Evolutionary conservation across 2,113 vertebrate species (phyloP).

Genomic region (Equus przewalskii): DNA sequence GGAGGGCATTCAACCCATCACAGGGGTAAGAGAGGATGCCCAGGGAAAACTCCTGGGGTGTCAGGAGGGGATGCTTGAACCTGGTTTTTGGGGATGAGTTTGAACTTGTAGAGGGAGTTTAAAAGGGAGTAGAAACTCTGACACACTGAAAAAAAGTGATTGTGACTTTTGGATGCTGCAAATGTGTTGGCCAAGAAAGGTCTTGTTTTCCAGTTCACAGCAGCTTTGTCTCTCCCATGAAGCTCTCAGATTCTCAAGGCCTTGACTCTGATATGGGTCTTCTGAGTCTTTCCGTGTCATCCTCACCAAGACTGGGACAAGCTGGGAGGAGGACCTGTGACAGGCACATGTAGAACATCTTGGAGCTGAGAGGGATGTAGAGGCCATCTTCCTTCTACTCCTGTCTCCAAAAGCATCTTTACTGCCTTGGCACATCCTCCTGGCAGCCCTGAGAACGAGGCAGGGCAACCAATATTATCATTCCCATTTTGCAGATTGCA

Average conservation of each 20-base stretch:
- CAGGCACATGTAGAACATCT: too few relatives aligned
- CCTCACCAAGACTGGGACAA: background rate
- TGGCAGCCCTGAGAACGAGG: background rate
- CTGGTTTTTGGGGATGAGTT: background rate
- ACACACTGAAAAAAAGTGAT: background rate
- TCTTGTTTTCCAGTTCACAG: background rate
- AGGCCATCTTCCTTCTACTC: background rate
- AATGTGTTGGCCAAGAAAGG: background rate
- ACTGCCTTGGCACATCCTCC: background rate
- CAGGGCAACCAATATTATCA: background rate
- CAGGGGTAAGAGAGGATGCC: fast-evolving
- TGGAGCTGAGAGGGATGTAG: background rate
- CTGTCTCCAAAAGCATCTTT: background rate
- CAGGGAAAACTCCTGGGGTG: background rate
- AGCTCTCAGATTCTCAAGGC: background rate
- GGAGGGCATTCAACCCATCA: too few relatives aligned
- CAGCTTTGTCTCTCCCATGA: background rate
- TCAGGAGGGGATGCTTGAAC: background rate
- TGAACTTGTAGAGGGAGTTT: background rate
- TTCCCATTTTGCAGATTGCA: background rate
- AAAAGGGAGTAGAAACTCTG: background rate
- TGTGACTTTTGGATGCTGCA: background rate
- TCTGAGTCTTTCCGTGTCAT: background rate
- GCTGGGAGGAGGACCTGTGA: background rate
- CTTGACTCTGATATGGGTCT: background rate